Percentiles rank a stretch among this genome's conserved stretches.
Conservation (phyloP, 2,113 vertebrate species). For the Bufo gargarizans region DNA sequence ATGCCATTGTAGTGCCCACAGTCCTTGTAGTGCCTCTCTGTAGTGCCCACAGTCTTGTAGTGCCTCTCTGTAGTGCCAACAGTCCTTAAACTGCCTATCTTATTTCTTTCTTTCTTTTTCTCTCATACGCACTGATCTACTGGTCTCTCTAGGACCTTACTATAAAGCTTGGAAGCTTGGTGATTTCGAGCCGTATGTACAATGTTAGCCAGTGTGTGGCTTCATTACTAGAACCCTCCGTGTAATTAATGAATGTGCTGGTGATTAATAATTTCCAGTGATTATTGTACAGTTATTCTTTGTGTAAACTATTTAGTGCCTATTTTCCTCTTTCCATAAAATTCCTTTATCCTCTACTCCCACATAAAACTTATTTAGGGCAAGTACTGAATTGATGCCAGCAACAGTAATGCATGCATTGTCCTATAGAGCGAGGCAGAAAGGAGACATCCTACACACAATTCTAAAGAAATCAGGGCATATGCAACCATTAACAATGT, state of each 20-base stretch:
- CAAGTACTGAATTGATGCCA: conserved; percentile 27
- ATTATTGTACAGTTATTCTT: conserved; percentile 50
- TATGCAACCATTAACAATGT: background rate
- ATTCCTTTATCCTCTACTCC: conserved; percentile 38
- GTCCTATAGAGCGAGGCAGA: background rate
- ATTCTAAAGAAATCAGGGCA: conserved; percentile 5
- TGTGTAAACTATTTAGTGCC: conserved; percentile 17
- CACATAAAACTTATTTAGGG: conserved; percentile 49
- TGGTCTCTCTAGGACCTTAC: background rate
- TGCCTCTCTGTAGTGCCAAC: no score
- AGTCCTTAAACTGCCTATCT: no score
- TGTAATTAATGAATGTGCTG: conserved; percentile 44
- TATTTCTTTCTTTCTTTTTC: no score
- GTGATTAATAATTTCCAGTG: conserved; percentile 44
- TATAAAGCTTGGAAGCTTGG: background rate
- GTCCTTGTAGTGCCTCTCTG: no score
- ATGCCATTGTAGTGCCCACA: no score
- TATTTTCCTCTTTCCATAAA: conserved; percentile 42
- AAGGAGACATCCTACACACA: conserved; percentile 17
- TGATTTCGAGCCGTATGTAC: background rate
- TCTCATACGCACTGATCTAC: no score
- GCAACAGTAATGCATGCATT: conserved; percentile 17
- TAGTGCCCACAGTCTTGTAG: no score
- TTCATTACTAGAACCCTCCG: conserved; percentile 38
- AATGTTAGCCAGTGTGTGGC: conserved; percentile 31